These are phyloP conservation scores for Drosophila ercepeae DNA, from an alignment of 1,140 invertebrate genomes.

Conservation along the genomic window DNA sequence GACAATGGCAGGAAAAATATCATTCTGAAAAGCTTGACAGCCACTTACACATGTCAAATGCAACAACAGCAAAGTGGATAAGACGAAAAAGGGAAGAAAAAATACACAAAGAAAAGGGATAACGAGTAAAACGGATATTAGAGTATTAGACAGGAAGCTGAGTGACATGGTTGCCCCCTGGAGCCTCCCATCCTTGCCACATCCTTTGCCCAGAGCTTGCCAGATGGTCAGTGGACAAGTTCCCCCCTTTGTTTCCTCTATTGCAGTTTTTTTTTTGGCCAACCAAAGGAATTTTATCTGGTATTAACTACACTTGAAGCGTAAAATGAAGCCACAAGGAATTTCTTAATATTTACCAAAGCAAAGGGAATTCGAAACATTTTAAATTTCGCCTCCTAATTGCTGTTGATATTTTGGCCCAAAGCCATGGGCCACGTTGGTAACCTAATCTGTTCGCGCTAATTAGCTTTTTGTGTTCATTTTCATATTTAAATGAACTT, in stretches of 20 bases:
- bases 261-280: background rate
- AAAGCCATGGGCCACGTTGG: constrained; percentile 17
- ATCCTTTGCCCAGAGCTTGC: constrained; percentile 9
- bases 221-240: constrained; percentile 10
- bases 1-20: constrained; percentile 72
- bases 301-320: constrained; percentile 61
- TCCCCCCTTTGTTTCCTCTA: background rate
- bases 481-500: constrained; percentile 58
- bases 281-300: constrained; percentile 46
- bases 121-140: constrained; percentile 79
- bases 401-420: constrained; percentile 57
- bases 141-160: constrained; percentile 77
- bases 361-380: constrained; percentile 39
- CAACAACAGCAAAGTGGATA: constrained; percentile 52
- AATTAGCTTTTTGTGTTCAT: constrained; percentile 54
- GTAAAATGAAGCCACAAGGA: constrained; percentile 54
- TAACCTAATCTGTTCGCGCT: constrained; percentile 41
- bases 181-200: constrained; percentile 1
- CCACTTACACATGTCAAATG: constrained; percentile 81
- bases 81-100: background rate
- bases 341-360: constrained; percentile 45
- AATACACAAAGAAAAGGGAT: constrained; percentile 37
- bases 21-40: constrained; percentile 77
- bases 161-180: constrained; percentile 44
- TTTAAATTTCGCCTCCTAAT: constrained; percentile 52